phyloP scores from a whole-genome alignment of 2,113 vertebrate genomes.

The Cyanistes caeruleus region DNA sequence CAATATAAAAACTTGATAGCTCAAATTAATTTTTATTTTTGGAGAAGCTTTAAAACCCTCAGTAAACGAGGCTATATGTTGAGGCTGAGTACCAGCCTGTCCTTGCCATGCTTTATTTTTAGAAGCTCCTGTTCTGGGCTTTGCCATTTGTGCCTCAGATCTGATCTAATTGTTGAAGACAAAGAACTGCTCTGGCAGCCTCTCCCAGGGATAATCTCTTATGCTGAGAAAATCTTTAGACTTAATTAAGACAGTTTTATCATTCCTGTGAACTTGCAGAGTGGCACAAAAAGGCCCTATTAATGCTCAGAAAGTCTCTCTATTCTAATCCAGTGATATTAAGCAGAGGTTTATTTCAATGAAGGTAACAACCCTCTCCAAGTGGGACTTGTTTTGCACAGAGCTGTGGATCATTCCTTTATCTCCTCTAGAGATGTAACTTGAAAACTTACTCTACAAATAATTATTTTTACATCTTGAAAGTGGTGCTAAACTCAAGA shows the following conservation, averaged over 20 bases:
- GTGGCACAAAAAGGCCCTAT: background rate
- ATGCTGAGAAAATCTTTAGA: constrained; percentile 48
- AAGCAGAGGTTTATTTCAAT: constrained; percentile 12
- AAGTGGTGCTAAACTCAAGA: background rate
- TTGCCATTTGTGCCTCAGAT: background rate
- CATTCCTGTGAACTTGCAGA: constrained; percentile 34
- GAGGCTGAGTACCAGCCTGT: background rate
- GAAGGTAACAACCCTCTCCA: background rate
- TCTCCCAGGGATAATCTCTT: constrained; percentile 45
- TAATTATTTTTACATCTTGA: constrained; percentile 5
- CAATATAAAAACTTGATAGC: background rate
- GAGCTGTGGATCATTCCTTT: constrained; percentile 6
- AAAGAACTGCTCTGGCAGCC: background rate
- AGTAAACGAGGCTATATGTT: background rate
- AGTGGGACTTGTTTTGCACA: background rate
- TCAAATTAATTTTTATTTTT: constrained; percentile 6
- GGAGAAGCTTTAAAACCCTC: background rate
- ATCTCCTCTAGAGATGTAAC: background rate
- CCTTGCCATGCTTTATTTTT: background rate
- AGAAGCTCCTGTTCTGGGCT: background rate
- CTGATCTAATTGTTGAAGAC: constrained; percentile 30
- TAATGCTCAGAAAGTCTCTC: background rate
- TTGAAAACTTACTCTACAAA: background rate
- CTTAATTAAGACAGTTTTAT: constrained; percentile 58
- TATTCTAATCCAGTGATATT: constrained; percentile 10